Evolutionary conservation across 2,797 vertebrate species (phyloP).

Genomic region (Dipus sagitta): DNA sequence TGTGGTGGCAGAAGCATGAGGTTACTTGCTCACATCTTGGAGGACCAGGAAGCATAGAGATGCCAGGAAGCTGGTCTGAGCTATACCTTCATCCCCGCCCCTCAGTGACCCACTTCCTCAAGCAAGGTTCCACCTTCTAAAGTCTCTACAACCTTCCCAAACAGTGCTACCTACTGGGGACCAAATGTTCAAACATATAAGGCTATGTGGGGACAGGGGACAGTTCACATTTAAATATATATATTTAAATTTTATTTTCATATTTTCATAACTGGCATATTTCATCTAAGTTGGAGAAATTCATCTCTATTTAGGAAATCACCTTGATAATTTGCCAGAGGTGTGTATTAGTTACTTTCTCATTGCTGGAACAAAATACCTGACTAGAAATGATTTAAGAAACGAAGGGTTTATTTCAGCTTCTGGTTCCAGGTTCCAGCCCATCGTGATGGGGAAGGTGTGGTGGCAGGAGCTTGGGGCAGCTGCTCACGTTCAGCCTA

Average conservation of each 20-base stretch:
- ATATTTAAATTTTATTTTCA: not conserved
- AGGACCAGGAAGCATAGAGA: not conserved
- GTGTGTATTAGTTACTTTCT: no score
- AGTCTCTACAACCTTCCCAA: not conserved
- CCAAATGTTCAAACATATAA: not conserved
- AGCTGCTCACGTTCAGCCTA: no score
- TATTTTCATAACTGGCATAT: not conserved
- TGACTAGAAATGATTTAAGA: no score
- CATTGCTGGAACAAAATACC: no score
- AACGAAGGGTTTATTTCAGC: no score
- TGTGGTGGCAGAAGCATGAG: not conserved
- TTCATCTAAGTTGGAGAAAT: not conserved
- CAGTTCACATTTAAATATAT: no score
- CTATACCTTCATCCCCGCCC: no score
- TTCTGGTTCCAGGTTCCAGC: no score
- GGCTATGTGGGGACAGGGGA: not conserved
- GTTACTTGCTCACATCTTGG: not conserved
- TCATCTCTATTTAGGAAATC: not conserved
- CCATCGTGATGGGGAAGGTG: no score
- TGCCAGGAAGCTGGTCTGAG: not conserved
- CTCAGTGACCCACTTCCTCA: not conserved
- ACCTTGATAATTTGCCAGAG: not conserved
- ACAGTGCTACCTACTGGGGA: not conserved
- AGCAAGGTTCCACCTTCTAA: not conserved
- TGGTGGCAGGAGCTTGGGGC: no score